phyloP scores from a whole-genome alignment of 2,113 vertebrate genomes.

The Leptosomus discolor region DNA sequence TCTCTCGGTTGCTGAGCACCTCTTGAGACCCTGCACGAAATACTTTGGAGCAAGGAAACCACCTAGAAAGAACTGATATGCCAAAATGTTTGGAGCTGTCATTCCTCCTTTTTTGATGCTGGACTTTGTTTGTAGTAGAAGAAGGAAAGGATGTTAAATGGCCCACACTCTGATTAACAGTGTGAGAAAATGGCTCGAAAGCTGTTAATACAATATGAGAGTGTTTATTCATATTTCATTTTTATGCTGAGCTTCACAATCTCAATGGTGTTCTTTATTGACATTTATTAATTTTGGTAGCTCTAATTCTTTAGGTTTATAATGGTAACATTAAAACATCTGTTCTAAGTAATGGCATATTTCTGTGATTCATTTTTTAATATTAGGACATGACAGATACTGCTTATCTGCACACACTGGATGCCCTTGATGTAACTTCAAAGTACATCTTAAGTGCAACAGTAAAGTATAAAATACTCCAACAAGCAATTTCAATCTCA shows the following conservation, averaged over 20 bases:
- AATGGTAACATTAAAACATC: neutral
- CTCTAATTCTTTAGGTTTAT: neutral
- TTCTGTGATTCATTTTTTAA: conserved; percentile 21
- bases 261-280: neutral
- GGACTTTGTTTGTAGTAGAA: neutral
- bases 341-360: neutral
- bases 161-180: neutral
- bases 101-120: neutral
- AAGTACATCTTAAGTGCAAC: neutral
- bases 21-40: neutral
- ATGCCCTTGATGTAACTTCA: conserved; percentile 26
- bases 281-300: neutral
- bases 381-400: neutral
- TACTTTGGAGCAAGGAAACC: neutral
- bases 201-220: neutral
- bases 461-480: neutral
- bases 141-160: neutral
- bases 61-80: neutral
- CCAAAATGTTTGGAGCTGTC: neutral
- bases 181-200: neutral
- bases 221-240: neutral
- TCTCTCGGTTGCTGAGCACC: neutral
- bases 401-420: neutral
- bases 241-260: neutral
- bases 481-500: neutral